phyloP scores from a whole-genome alignment of 2,888 invertebrate genomes.

The Latrodectus hesperus region DNA sequence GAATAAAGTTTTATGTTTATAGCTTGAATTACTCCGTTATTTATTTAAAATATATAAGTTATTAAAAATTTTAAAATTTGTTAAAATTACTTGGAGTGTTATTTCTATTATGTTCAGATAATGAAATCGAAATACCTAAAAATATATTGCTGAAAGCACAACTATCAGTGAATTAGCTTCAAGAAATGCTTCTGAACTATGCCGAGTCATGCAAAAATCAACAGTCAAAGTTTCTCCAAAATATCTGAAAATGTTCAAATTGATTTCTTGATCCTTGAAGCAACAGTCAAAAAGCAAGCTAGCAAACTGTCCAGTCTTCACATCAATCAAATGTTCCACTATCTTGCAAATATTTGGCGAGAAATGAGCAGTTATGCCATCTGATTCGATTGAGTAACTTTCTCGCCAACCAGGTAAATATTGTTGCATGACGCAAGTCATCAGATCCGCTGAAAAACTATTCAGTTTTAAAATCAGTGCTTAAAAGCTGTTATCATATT shows the following conservation, averaged over 20 bases:
- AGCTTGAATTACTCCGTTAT: too few species aligned
- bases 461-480: background rate
- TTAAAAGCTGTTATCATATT: too few species aligned
- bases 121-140: too few species aligned
- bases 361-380: background rate
- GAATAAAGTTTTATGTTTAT: too few species aligned
- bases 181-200: background rate
- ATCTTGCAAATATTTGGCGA: background rate
- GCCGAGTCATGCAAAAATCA: constrained; percentile 27
- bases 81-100: too few species aligned
- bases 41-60: too few species aligned
- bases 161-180: constrained; percentile 13
- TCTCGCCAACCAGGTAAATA: constrained; percentile 12
- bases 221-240: constrained; percentile 6
- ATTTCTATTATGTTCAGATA: too few species aligned
- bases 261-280: constrained; percentile 27
- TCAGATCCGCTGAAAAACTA: constrained; percentile 26
- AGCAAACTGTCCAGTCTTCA: background rate
- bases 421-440: constrained; percentile 18
- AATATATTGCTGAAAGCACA: constrained; percentile 9
- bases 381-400: background rate
- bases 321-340: background rate
- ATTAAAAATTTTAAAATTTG: too few species aligned
- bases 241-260: constrained; percentile 5
- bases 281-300: constrained; percentile 35